Conservation (phyloP, 2,797 vertebrate species). For the Anniella stebbinsi region DNA sequence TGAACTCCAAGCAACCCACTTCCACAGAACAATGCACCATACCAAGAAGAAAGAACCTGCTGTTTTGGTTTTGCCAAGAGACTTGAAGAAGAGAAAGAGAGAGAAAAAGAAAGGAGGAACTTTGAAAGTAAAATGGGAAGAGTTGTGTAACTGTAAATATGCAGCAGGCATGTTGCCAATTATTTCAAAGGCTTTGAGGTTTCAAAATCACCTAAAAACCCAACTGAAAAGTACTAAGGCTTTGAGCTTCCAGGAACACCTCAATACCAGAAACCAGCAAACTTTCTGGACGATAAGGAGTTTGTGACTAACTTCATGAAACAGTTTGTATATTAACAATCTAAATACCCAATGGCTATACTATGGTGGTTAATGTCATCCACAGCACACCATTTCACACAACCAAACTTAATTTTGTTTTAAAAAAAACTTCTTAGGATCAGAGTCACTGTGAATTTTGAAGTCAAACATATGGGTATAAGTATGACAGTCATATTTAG, state of each 20-base stretch:
- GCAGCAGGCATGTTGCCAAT: constrained; percentile 53
- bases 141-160: constrained; percentile 58
- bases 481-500: background rate
- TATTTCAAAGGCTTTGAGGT: constrained; percentile 70
- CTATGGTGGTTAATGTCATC: background rate
- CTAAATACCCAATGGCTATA: constrained; percentile 43
- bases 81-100: constrained; percentile 29
- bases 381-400: constrained; percentile 13
- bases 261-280: constrained; percentile 38
- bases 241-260: constrained; percentile 62
- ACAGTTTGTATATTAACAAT: constrained; percentile 47
- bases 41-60: constrained; percentile 26
- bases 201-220: constrained; percentile 56
- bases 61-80: constrained; percentile 48
- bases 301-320: constrained; percentile 53
- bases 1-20: constrained; percentile 74
- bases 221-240: constrained; percentile 54
- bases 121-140: constrained; percentile 63
- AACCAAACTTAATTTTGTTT: background rate
- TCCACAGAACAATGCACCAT: constrained; percentile 70
- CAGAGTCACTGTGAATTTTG: background rate
- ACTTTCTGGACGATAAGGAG: constrained; percentile 40
- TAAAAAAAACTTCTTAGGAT: background rate
- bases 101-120: constrained; percentile 65
- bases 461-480: background rate